phyloP scores from a whole-genome alignment of 2,797 vertebrate species.

The Enoplosus armatus region DNA sequence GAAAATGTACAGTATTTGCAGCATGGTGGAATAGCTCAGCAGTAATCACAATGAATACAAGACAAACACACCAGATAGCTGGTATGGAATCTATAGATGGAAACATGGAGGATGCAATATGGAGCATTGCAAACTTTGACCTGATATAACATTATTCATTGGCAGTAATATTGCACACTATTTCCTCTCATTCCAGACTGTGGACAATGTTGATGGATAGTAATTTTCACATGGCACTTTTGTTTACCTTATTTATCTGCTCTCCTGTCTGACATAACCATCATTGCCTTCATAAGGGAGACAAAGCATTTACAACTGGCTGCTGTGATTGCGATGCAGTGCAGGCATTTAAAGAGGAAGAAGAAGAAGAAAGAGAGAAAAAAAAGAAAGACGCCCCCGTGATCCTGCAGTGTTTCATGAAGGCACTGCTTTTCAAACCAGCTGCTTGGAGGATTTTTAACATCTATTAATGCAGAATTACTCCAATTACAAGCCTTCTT shows the following conservation, averaged over 20 bases:
- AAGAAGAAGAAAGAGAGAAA: conserved; percentile 24
- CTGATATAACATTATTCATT: conserved; percentile 80
- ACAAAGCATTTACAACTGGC: conserved; percentile 67
- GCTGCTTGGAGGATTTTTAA: conserved; percentile 90
- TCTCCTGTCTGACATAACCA: conserved; percentile 66
- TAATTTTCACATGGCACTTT: conserved; percentile 80
- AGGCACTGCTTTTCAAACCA: conserved; percentile 86
- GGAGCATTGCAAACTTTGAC: conserved; percentile 75
- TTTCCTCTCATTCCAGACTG: conserved; percentile 76
- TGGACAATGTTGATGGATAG: conserved; percentile 79
- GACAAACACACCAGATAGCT: conserved; percentile 70
- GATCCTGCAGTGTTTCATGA: conserved; percentile 86
- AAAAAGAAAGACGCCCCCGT: conserved; percentile 55
- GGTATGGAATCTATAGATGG: conserved; percentile 69
- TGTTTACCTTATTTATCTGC: conserved; percentile 81
- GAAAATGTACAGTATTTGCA: conserved; percentile 65
- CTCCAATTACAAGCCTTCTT: conserved; percentile 98
- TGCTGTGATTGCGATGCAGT: conserved; percentile 65
- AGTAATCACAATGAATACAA: conserved; percentile 64
- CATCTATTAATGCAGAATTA: conserved; percentile 99
- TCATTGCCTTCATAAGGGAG: conserved; percentile 69
- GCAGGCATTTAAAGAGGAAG: conserved; percentile 62
- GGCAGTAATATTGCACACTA: conserved; percentile 78
- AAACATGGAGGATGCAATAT: conserved; percentile 72
- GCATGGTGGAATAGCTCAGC: conserved; percentile 55